phyloP scores from a whole-genome alignment of 2,797 vertebrate genomes.

The Acomys russatus region DNA sequence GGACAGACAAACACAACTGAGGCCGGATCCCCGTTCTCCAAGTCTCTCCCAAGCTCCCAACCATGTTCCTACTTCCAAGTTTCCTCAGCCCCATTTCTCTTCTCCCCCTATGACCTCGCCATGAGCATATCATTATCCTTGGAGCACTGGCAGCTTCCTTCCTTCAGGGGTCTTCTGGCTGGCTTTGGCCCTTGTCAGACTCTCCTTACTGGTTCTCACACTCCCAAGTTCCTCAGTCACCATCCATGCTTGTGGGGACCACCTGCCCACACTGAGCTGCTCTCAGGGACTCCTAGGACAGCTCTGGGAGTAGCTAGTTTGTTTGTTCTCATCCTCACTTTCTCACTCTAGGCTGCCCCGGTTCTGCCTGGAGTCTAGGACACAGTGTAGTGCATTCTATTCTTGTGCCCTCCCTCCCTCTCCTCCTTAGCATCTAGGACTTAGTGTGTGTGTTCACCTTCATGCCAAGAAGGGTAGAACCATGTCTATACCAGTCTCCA shows the following conservation, averaged over 20 bases:
- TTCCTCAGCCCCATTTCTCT: background rate
- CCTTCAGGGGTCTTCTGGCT: background rate
- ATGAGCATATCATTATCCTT: rapidly evolving
- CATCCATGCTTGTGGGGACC: background rate
- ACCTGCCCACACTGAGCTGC: background rate
- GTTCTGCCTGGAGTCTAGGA: background rate
- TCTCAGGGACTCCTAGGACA: background rate
- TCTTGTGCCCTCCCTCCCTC: background rate
- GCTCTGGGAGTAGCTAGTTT: background rate
- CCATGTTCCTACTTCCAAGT: background rate
- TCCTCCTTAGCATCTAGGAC: background rate
- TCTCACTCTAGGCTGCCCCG: background rate
- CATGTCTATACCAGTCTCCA: background rate
- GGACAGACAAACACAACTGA: background rate
- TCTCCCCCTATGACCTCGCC: background rate
- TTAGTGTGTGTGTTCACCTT: background rate
- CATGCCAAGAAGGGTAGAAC: background rate
- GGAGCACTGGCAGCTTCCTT: background rate
- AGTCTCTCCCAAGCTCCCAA: background rate
- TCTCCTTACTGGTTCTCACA: background rate
- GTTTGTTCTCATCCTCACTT: background rate
- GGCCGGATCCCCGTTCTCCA: background rate
- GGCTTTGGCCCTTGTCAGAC: background rate
- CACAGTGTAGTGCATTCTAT: background rate
- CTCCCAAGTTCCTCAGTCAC: background rate